Evolutionary conservation across 2,113 vertebrate species (phyloP).

Genomic region (Cranoglanis bouderius): DNA sequence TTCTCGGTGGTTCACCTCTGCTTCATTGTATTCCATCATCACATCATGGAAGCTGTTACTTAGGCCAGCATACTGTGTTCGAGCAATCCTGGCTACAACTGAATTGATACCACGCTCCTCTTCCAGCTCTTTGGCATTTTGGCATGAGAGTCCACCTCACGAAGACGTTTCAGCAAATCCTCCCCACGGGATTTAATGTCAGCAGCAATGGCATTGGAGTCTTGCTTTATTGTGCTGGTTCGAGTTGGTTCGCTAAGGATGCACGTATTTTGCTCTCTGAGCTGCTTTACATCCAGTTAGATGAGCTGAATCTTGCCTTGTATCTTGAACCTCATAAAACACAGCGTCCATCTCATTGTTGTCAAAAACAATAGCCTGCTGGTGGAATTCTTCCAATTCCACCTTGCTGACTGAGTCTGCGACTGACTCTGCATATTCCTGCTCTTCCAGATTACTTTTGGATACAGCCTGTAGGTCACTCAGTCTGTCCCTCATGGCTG

Average conservation of each 20-base stretch:
- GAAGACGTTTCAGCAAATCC: slow-evolving; percentile 77
- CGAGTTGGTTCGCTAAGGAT: slow-evolving; percentile 84
- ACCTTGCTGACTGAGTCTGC: slow-evolving; percentile 59
- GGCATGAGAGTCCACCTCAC: slow-evolving; percentile 72
- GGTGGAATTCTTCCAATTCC: slow-evolving; percentile 59
- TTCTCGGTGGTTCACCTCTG: slow-evolving; percentile 83
- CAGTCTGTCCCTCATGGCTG: slow-evolving; percentile 84
- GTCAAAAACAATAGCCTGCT: slow-evolving; percentile 68
- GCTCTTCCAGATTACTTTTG: slow-evolving; percentile 31
- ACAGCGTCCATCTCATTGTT: slow-evolving; percentile 75
- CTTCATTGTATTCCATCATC: slow-evolving; percentile 84
- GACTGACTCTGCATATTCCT: slow-evolving; percentile 45
- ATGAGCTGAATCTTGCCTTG: slow-evolving; percentile 80
- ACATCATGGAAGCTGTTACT: slow-evolving; percentile 76
- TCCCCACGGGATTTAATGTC: slow-evolving; percentile 79
- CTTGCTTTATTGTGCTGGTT: slow-evolving; percentile 81
- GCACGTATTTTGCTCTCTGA: slow-evolving; percentile 81
- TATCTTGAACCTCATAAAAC: slow-evolving; percentile 78
- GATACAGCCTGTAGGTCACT: slow-evolving; percentile 70
- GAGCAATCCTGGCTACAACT: slow-evolving; percentile 74
- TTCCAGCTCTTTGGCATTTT: slow-evolving; percentile 71
- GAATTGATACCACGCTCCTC: slow-evolving; percentile 71
- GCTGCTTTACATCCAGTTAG: slow-evolving; percentile 74
- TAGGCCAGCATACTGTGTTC: slow-evolving; percentile 80
- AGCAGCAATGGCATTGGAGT: slow-evolving; percentile 80